Evolutionary conservation across 2,888 invertebrate species (phyloP), one percentile per base, ranked within the genome.

Genomic region (Lasioglossum lativentre): DNA sequence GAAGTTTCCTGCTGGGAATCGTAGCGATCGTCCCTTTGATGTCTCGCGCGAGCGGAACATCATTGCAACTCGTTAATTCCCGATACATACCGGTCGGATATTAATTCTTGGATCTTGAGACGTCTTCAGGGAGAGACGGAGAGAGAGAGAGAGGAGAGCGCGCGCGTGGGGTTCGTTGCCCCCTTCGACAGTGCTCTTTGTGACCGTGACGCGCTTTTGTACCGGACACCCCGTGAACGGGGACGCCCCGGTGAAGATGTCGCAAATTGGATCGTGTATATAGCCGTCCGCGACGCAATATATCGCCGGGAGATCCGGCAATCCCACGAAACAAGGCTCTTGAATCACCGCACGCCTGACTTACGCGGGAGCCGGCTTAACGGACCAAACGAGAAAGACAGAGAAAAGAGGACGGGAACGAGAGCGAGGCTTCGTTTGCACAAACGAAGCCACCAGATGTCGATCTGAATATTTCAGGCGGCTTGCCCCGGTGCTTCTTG

Each of bases 271-370:
- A 92, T 92, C 88, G 87, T 88, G 83, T 80, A 72, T 75, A 83
- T 79, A 80, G 80, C 70, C 80, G 75, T 42, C 10, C 66, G 75
- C 75, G 34, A 74, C 47, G 85, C 77, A 85, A 88, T 88, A 87
- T 89, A 87, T 87, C 86, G 87, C 76, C 87, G 76, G 80, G 83
- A 87, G 81, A 85, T 87, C 92, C 91, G 90, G 91, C 94, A 93
- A 94, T 94, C 94, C 93, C 93, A 94, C 94, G 93, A 94, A 94
- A 94, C 95, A 93, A 94, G 94, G 92, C 93, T 91, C 94, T 95
- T 92, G 93, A 94, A 93, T 93, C 91, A 92, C 90, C 89, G 92
- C 91, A 94, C 94, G 94, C 94, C 93, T 93, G 95, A 95, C 93
- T 95, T 94, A 92, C 93, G 92, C 90, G 92, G 90, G 92, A 94